Evolutionary conservation across 2,888 invertebrate genomes (phyloP).

Genomic region (Diarsia brunnea): DNA sequence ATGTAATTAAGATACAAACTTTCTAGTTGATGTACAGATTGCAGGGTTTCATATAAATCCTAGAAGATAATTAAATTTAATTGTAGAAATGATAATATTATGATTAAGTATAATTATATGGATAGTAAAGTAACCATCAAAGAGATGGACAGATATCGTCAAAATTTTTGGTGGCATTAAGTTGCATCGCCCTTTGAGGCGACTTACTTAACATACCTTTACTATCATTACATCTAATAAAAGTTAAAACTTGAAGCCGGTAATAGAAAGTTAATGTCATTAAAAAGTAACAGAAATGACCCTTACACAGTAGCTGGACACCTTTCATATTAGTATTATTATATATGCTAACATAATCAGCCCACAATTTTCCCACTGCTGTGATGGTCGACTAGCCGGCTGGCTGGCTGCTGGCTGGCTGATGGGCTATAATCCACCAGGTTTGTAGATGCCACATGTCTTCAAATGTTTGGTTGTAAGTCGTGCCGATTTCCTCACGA

Average conservation of each 20-base stretch:
- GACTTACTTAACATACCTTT: slow-evolving; percentile 57
- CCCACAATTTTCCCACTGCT: too few species aligned
- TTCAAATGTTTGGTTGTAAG: too few species aligned
- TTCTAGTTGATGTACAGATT: slow-evolving; percentile 36
- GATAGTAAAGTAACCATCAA: slow-evolving; percentile 33
- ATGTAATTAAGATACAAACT: background rate
- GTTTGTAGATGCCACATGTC: too few species aligned
- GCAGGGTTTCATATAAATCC: slow-evolving; percentile 22
- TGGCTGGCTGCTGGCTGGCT: too few species aligned
- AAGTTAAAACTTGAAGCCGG: slow-evolving; percentile 36
- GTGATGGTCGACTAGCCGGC: too few species aligned
- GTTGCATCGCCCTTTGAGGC: slow-evolving; percentile 33
- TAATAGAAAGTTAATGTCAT: slow-evolving; percentile 54
- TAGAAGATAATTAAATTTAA: slow-evolving; percentile 34
- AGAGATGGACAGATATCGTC: slow-evolving; percentile 52
- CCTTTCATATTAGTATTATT: background rate
- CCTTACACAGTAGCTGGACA: slow-evolving; percentile 6
- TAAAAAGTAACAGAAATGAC: slow-evolving; percentile 47
- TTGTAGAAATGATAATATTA: slow-evolving; percentile 32
- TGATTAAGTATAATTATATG: slow-evolving; percentile 55
- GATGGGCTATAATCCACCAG: too few species aligned
- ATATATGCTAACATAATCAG: too few species aligned
- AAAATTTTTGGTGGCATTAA: slow-evolving; percentile 45
- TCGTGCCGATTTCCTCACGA: too few species aligned
- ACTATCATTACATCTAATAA: slow-evolving; percentile 59